Evolutionary conservation across 2,113 vertebrate species (phyloP), one percentile per base, ranked within the genome.

Genomic region (Lophius piscatorius): DNA sequence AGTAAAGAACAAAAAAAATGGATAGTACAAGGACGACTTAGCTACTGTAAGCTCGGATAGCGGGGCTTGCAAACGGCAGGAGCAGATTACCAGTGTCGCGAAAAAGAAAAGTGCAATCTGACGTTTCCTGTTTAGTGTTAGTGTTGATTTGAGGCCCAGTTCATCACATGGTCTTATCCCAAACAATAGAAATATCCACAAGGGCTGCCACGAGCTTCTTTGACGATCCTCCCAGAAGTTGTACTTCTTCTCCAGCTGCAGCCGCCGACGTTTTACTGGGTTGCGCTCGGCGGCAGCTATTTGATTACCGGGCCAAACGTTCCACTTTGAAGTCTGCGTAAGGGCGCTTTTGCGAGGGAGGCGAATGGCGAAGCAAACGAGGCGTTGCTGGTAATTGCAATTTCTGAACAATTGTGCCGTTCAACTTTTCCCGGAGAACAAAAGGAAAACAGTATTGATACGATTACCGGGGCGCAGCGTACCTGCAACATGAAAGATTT

Each of bases 401-500:
- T 90, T 86, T 86, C 64, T 40, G 46, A 81, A 85, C 82, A 84
- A 82, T 85, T 82, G 63, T 26, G 60, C 77, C 66, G 73, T 82
- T 82, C 74, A 82, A 87, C 80, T 78, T 82, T 85, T 78, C 66
- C 44, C 66, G 0, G 40, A 88, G 83, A 91, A 90, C 88, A 92
- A 92, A 92, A 89, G 86, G 20, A 83, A 88, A 86, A 77, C 67
- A 74, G 75, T 81, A 88, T 84, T 88, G 87, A 88, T 80, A 90
- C 62, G 88, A 89, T 91, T 89, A 87, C 78, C 4, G 55, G 83
- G 81, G 85, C 82, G 78, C 64, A 90, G 83, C 88, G 83, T 78
- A 82, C 87, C 75, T 69, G 70, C 71, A 88, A 91, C 88, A 89
- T 90, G 79, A 90, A 90, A 91, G 86, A 82, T 89, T 80, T 72